phyloP scores from a whole-genome alignment of 2,797 vertebrate genomes.

The Eremophila alpestris region DNA sequence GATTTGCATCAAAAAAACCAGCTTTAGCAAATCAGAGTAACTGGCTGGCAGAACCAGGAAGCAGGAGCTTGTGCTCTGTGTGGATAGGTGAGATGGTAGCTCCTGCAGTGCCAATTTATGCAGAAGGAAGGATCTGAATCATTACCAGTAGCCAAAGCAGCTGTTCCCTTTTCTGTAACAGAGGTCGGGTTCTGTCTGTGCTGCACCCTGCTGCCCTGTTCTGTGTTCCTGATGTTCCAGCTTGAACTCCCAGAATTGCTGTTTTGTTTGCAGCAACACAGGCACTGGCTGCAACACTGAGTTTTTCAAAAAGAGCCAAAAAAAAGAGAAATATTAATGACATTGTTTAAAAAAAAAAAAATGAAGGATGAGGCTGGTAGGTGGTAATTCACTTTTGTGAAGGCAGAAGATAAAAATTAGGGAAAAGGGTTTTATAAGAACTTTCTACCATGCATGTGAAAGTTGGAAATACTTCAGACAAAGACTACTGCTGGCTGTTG shows the following conservation, averaged over 20 bases:
- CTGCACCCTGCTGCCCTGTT: neutral
- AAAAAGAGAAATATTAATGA: neutral
- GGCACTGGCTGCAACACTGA: rapidly evolving
- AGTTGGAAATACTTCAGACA: neutral
- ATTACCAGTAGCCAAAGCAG: neutral
- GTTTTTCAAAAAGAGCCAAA: neutral
- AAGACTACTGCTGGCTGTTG: neutral
- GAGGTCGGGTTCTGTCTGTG: neutral
- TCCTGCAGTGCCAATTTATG: neutral
- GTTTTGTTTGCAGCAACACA: neutral
- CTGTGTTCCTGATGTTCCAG: neutral
- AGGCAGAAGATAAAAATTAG: neutral
- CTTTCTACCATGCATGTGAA: neutral
- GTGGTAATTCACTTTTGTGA: neutral
- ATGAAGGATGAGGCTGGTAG: too few relatives aligned
- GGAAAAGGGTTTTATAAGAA: neutral
- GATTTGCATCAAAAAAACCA: neutral
- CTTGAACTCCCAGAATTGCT: neutral
- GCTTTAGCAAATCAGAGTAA: neutral
- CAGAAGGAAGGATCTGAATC: neutral
- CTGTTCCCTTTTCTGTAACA: neutral
- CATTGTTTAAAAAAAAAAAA: neutral
- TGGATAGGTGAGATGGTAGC: rapidly evolving
- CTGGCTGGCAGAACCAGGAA: neutral
- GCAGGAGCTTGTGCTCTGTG: neutral